These are phyloP conservation scores for Tryphoninae sp. DNA, from an alignment of 2,888 invertebrate genomes.

Conservation along the genomic window DNA sequence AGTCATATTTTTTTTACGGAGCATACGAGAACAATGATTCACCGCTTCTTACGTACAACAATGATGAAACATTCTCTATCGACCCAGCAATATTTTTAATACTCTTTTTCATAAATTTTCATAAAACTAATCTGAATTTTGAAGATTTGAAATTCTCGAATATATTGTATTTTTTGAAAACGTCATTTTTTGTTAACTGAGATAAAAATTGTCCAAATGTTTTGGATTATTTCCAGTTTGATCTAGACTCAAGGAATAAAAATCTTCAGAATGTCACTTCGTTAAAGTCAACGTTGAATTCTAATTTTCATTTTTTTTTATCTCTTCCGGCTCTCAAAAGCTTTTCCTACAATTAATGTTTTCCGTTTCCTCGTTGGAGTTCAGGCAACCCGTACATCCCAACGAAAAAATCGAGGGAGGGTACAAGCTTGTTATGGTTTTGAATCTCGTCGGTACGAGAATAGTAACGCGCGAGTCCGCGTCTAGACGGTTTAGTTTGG, in stretches of 20 bases:
- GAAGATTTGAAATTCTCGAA: no score
- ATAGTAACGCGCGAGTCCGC: slow-evolving; percentile 69
- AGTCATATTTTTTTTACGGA: neutral
- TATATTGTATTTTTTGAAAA: no score
- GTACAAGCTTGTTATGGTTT: slow-evolving; percentile 70
- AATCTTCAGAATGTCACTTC: neutral
- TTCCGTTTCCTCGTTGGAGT: neutral
- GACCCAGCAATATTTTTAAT: no score
- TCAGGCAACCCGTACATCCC: neutral
- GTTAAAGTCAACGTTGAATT: neutral
- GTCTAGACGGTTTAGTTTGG: slow-evolving; percentile 73
- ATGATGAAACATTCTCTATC: no score
- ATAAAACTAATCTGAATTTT: no score
- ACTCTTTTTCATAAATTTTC: no score
- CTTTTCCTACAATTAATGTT: slow-evolving; percentile 7
- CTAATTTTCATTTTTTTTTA: neutral
- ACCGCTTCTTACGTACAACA: no score
- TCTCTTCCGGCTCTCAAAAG: neutral
- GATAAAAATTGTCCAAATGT: neutral
- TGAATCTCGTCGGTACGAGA: slow-evolving; percentile 69
- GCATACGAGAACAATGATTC: neutral
- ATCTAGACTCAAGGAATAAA: neutral
- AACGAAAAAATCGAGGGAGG: slow-evolving; percentile 27
- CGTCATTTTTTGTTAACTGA: neutral
- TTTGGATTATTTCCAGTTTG: neutral